Evolutionary conservation across 2,888 invertebrate species (phyloP).

Genomic region (Leptinotarsa juncta): DNA sequence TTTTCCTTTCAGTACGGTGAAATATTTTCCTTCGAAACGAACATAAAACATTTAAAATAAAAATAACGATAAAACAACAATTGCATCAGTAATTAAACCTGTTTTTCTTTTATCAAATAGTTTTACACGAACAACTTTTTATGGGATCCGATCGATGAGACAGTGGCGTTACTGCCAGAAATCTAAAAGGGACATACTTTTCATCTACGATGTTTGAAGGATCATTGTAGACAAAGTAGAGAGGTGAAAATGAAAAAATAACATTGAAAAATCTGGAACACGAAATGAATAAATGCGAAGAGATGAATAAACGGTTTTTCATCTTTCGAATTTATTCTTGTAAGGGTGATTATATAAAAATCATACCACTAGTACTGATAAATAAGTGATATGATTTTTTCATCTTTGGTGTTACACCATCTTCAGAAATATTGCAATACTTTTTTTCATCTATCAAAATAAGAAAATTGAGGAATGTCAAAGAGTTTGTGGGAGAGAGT

Average conservation of each 20-base stretch:
- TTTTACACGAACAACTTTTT: constrained; percentile 46
- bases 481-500: too few species aligned
- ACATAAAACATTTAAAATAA: constrained; percentile 43
- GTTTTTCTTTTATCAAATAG: constrained; percentile 47
- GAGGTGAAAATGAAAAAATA: too few species aligned
- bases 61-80: constrained; percentile 44
- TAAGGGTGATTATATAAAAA: too few species aligned
- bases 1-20: constrained; percentile 32
- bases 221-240: background rate
- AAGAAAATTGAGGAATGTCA: too few species aligned
- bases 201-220: background rate
- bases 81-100: constrained; percentile 47
- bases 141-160: constrained; percentile 32
- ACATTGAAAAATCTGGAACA: background rate
- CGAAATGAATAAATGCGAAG: background rate
- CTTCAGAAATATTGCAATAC: too few species aligned
- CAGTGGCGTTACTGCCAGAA: constrained; percentile 20
- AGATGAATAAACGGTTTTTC: too few species aligned
- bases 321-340: too few species aligned
- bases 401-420: too few species aligned
- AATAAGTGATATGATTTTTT: too few species aligned
- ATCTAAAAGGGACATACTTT: background rate
- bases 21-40: constrained; percentile 38
- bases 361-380: too few species aligned
- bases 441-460: too few species aligned